Conservation (phyloP, 2,797 vertebrate genomes). For the Platyrinchus mystaceus region DNA sequence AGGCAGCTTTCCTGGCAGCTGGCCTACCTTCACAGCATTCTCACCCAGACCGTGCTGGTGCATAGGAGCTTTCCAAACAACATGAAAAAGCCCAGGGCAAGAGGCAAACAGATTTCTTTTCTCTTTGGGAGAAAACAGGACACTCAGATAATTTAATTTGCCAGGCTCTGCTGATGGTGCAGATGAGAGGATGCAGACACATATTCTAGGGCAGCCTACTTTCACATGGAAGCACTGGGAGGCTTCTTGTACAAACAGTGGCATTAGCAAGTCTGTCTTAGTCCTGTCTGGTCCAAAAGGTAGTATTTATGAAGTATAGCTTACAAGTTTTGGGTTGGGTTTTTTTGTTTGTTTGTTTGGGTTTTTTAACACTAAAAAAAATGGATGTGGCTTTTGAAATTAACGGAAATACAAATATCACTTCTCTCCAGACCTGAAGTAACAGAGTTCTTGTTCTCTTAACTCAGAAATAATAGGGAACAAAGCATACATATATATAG, state of each 20-base stretch:
- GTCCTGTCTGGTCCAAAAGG: not conserved
- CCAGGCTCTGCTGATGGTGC: not conserved
- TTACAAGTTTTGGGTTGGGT: not conserved
- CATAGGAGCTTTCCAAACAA: not conserved
- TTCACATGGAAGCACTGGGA: not conserved
- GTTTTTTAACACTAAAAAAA: not conserved
- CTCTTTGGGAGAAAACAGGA: slow-evolving; percentile 24
- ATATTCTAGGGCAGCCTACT: not conserved
- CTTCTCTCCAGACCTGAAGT: not conserved
- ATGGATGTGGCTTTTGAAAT: not conserved
- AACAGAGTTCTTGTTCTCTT: not conserved
- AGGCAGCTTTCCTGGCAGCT: slow-evolving; percentile 50
- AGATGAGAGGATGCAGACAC: not conserved
- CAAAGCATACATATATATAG: not conserved
- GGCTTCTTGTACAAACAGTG: not conserved
- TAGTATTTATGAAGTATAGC: not conserved
- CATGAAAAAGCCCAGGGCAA: slow-evolving; percentile 21
- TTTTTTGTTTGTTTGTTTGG: not conserved
- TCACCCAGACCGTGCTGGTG: not conserved
- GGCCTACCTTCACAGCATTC: not conserved
- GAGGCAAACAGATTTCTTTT: slow-evolving; percentile 31
- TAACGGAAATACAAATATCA: not conserved
- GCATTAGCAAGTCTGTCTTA: not conserved
- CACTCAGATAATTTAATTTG: not conserved
- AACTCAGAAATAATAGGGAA: not conserved